These are phyloP conservation scores for Hyposmocoma kahamanoa DNA, from an alignment of 1,140 invertebrate species.

Conservation along the genomic window DNA sequence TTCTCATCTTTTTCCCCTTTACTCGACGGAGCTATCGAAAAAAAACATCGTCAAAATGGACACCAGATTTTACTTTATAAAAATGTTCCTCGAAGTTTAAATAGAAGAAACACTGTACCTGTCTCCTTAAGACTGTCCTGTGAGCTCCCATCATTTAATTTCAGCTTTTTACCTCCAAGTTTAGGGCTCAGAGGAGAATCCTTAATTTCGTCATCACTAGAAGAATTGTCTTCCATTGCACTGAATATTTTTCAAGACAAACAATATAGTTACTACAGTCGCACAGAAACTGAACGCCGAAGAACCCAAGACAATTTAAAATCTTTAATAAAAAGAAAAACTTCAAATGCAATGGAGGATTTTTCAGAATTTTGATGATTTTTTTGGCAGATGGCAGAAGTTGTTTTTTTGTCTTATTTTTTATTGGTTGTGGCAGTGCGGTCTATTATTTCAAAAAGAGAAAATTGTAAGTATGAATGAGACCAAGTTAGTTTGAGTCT, in stretches of 20 bases:
- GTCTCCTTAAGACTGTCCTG: conserved; percentile 53
- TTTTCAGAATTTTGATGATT: conserved; percentile 12
- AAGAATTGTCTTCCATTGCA: conserved; percentile 59
- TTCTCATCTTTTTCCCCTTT: conserved; percentile 64
- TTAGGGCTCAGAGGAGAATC: conserved; percentile 47
- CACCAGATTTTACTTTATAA: conserved; percentile 32
- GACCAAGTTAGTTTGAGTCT: neutral
- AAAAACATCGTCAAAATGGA: conserved; percentile 36
- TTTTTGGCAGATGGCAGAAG: conserved; percentile 10
- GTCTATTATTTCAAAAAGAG: no score
- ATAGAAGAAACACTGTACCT: conserved; percentile 35
- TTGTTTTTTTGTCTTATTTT: no score
- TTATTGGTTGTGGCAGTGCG: no score
- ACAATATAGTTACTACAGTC: neutral
- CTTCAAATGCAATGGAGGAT: conserved; percentile 14
- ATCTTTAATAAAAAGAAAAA: neutral
- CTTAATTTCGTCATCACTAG: conserved; percentile 55
- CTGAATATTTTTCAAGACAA: neutral
- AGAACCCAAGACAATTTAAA: neutral
- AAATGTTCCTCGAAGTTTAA: neutral
- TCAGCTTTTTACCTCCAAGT: conserved; percentile 55
- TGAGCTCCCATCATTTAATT: conserved; percentile 63
- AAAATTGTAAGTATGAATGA: no score
- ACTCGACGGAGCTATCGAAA: conserved; percentile 30
- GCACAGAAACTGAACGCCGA: neutral